Conservation (phyloP, 2,888 invertebrate genomes). For the Ichneumoninae sp. region DNA sequence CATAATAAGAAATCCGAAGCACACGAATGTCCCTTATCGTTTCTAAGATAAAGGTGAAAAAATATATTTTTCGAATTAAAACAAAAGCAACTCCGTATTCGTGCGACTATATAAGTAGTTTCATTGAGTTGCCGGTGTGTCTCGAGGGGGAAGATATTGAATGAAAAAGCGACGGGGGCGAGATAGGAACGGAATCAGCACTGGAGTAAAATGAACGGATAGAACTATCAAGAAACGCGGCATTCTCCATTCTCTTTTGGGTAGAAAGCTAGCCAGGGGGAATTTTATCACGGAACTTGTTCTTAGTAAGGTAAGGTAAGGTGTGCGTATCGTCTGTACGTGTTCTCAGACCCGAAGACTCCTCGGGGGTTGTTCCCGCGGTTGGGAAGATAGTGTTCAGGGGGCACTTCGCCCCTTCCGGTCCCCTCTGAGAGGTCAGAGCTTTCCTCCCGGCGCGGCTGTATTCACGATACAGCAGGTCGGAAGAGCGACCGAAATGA, state of each 20-base stretch:
- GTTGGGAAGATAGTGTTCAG: constrained; percentile 33
- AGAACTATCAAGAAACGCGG: constrained; percentile 54
- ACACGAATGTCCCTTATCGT: background rate
- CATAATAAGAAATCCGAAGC: background rate
- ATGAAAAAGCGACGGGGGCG: constrained; percentile 10
- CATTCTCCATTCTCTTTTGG: constrained; percentile 52
- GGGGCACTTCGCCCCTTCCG: background rate
- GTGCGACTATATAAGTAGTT: background rate
- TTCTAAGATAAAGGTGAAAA: background rate
- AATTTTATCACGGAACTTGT: constrained; percentile 73
- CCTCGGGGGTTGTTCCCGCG: constrained; percentile 56
- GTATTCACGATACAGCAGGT: background rate
- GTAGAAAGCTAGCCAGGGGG: constrained; percentile 54
- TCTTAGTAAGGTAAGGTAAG: constrained; percentile 25
- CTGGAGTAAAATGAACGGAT: constrained; percentile 29
- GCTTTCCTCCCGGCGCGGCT: background rate
- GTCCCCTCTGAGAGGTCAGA: background rate
- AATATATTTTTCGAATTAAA: background rate
- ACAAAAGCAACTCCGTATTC: constrained; percentile 1
- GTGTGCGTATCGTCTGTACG: constrained; percentile 53
- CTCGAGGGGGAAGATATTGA: constrained; percentile 36
- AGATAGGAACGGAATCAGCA: constrained; percentile 8
- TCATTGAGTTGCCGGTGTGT: constrained; percentile 8
- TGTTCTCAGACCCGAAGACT: constrained; percentile 51
- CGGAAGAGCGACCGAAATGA: background rate